A percentile compares a stretch with the other conserved stretches of the same genome.
phyloP scores from a whole-genome alignment of 1,140 invertebrate genomes.

The Rhynchophorus ferrugineus region DNA sequence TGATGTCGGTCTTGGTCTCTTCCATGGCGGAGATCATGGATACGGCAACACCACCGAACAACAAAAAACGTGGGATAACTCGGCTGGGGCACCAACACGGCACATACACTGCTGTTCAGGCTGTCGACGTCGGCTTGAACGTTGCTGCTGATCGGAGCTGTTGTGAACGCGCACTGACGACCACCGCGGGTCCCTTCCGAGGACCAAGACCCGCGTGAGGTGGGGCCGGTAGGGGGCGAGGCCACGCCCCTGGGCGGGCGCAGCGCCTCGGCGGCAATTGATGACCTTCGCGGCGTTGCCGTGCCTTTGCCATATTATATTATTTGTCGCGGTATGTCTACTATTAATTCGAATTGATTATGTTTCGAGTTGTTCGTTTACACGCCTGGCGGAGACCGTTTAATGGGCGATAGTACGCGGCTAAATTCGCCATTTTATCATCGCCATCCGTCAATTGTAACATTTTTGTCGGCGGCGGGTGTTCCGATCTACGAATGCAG shows the following conservation, averaged over 20 bases:
- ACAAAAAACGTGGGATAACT: too few species aligned
- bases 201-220: slow-evolving; percentile 28
- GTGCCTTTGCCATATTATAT: slow-evolving; percentile 36
- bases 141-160: too few species aligned
- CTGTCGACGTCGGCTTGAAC: too few species aligned
- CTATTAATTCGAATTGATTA: slow-evolving; percentile 36
- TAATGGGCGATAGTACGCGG: slow-evolving; percentile 1
- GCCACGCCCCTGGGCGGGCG: slow-evolving; percentile 31
- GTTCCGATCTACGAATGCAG: too few species aligned
- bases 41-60: slow-evolving; percentile 6
- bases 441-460: background rate
- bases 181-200: slow-evolving; percentile 14
- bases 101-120: too few species aligned
- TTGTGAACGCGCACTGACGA: slow-evolving; percentile 26
- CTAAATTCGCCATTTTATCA: background rate
- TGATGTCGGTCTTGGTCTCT: slow-evolving; percentile 37
- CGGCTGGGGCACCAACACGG: slow-evolving; percentile 1
- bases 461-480: background rate
- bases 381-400: slow-evolving; percentile 14
- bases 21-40: slow-evolving; percentile 32
- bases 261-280: slow-evolving; percentile 31
- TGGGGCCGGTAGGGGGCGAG: slow-evolving; percentile 4
- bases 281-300: slow-evolving; percentile 29
- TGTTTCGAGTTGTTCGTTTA: slow-evolving; percentile 22
- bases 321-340: slow-evolving; percentile 33